Evolutionary conservation across 30 jellyfish, hydroid and myxozoan genomes (phyloP).

Genomic region (Aurelia sp.): DNA sequence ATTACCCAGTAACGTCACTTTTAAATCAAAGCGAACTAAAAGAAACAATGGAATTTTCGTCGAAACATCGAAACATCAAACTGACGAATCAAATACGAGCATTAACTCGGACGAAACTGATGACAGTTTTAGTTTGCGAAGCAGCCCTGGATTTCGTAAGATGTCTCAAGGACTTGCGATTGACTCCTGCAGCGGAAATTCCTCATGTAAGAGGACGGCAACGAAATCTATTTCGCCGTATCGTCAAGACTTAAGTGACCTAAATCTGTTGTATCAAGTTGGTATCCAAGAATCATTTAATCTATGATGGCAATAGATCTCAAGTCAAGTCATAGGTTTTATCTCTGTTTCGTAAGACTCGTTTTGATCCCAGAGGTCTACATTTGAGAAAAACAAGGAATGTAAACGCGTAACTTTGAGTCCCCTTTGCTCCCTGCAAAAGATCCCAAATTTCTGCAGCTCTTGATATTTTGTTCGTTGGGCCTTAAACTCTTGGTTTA

Average conservation of each 20-base stretch:
- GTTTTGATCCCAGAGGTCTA: too few species aligned
- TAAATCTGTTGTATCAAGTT: conserved; percentile 6
- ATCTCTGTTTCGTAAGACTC: too few species aligned
- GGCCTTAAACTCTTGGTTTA: too few species aligned
- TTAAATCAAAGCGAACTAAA: background rate
- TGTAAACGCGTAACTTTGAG: too few species aligned
- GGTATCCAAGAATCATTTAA: conserved; percentile 27
- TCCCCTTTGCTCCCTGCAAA: too few species aligned
- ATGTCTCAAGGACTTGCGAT: background rate
- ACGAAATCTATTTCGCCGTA: background rate
- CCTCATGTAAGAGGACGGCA: background rate
- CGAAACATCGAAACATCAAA: background rate
- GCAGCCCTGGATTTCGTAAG: background rate
- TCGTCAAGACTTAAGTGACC: conserved; percentile 18
- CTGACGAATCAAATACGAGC: background rate
- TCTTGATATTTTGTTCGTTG: too few species aligned
- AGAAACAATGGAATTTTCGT: conserved; percentile 2
- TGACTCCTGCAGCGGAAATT: background rate
- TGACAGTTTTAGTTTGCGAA: background rate
- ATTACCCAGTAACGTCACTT: background rate
- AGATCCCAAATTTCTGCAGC: too few species aligned
- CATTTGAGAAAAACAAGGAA: too few species aligned
- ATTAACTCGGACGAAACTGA: background rate
- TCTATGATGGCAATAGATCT: too few species aligned
- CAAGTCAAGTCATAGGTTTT: too few species aligned